Percentiles rank a stretch among this genome's conserved stretches.
phyloP scores from a whole-genome alignment of 2,888 invertebrate species.

The Pseudoips prasinana region DNA sequence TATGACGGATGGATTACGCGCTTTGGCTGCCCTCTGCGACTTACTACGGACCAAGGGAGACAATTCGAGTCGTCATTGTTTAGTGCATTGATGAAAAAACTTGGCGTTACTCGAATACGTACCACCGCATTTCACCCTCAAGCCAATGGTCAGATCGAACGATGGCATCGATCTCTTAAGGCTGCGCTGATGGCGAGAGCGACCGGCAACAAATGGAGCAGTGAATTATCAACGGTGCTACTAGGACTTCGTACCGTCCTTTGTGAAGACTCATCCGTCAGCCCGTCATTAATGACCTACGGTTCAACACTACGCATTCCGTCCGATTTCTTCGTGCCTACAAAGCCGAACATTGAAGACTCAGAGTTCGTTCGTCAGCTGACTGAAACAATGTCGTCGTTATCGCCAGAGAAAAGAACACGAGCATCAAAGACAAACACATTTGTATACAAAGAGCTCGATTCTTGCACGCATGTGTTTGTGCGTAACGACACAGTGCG shows the following conservation, averaged over 20 bases:
- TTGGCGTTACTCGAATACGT: background rate
- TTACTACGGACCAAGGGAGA: conserved; percentile 2
- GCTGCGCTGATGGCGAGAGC: conserved; percentile 2
- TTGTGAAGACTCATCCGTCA: conserved; percentile 1
- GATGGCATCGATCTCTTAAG: conserved; percentile 2
- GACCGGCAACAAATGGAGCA: background rate
- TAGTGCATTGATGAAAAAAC: background rate
- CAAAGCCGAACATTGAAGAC: background rate
- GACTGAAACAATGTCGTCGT: too few relatives aligned
- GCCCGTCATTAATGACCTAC: conserved; percentile 4
- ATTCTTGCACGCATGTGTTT: conserved; percentile 3
- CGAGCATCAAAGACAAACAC: background rate
- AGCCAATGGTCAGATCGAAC: conserved; percentile 3
- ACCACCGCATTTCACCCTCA: conserved; percentile 2
- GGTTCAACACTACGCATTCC: conserved; percentile 2
- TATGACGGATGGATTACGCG: conserved; percentile 4
- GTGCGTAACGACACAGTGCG: conserved; percentile 1
- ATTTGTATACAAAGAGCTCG: conserved; percentile 4
- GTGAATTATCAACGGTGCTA: conserved; percentile 2
- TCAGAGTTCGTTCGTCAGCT: too few relatives aligned
- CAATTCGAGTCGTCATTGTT: conserved; percentile 2
- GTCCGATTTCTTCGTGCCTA: conserved; percentile 1
- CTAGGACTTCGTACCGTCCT: conserved; percentile 2
- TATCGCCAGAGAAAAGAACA: background rate
- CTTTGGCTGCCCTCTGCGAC: conserved; percentile 2